Evolutionary conservation across 2,888 invertebrate genomes (phyloP).

Genomic region (Strigamia crassipes): DNA sequence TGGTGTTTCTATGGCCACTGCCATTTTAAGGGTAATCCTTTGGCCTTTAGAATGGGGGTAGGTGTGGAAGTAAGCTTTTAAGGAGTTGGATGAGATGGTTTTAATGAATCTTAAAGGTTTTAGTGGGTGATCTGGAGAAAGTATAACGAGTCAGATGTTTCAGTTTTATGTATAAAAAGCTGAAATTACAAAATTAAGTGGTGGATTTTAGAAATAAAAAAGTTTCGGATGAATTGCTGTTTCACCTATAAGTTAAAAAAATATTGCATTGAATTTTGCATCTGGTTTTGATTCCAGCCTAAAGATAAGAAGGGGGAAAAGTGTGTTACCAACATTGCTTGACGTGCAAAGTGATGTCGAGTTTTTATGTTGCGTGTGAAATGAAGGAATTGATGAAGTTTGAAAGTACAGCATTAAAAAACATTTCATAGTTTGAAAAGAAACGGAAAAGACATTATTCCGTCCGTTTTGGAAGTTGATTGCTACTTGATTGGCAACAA

Average conservation of each 20-base stretch:
- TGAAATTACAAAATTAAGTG: no score
- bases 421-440: neutral
- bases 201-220: no score
- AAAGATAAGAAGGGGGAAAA: no score
- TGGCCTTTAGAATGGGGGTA: neutral
- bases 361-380: neutral
- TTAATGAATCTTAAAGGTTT: neutral
- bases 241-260: no score
- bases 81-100: neutral
- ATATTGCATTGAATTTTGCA: no score
- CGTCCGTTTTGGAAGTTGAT: neutral
- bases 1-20: neutral
- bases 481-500: neutral
- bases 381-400: neutral
- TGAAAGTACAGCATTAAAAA: neutral
- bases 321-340: no score
- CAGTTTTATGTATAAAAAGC: neutral
- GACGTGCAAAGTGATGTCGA: no score
- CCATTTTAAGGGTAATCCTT: slow-evolving; percentile 7
- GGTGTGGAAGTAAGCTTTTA: neutral
- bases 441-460: neutral
- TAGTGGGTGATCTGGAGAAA: neutral
- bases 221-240: no score
- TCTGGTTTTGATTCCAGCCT: no score
- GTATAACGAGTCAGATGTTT: neutral